A percentile compares a stretch with the other conserved stretches of the same genome.
Conservation (phyloP, 2,888 invertebrate genomes). For the Hyalella azteca region DNA sequence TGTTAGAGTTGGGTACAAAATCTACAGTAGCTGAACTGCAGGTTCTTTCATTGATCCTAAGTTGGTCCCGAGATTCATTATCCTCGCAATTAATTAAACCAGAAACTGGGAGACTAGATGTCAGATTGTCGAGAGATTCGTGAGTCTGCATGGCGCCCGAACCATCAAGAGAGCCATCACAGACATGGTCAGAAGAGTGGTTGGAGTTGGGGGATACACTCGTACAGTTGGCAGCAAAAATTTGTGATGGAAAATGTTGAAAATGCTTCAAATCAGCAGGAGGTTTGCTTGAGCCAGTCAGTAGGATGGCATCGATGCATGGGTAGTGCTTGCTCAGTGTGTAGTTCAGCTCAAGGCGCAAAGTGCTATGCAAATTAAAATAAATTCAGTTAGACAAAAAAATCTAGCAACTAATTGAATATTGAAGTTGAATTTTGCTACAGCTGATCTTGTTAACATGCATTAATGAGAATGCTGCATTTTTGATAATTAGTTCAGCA, state of each 20-base stretch:
- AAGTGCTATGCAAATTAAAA: neutral
- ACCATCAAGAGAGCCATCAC: neutral
- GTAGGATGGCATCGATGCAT: neutral
- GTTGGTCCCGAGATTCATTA: no score
- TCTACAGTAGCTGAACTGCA: neutral
- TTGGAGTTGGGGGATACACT: neutral
- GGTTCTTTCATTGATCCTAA: no score
- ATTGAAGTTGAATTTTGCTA: neutral
- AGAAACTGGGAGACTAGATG: no score
- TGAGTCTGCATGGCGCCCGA: no score
- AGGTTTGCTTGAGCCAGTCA: neutral
- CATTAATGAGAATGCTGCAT: no score
- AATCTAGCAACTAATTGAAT: neutral
- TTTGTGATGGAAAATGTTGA: neutral
- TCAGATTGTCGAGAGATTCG: no score
- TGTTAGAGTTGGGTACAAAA: neutral
- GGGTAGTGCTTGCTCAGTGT: neutral
- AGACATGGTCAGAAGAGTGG: neutral
- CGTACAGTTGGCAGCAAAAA: neutral
- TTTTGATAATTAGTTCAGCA: no score
- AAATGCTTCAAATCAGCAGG: neutral
- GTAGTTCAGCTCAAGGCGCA: constrained; percentile 18
- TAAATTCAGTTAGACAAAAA: no score
- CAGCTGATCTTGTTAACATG: no score
- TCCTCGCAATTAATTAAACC: no score